Conservation (phyloP, 2,888 invertebrate genomes). For the Gnatocerus cornutus region DNA sequence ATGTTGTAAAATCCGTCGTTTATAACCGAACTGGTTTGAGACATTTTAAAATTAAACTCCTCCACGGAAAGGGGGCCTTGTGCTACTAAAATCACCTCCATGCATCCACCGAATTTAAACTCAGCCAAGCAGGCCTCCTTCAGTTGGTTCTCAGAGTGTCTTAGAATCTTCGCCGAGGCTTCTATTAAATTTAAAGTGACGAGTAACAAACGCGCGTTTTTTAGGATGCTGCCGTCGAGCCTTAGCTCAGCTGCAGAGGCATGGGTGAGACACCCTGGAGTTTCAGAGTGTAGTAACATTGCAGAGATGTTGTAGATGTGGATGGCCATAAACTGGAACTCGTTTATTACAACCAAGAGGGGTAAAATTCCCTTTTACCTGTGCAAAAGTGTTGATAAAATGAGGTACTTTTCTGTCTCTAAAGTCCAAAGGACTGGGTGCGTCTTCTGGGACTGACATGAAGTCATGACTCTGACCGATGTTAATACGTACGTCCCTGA, state of each 20-base stretch:
- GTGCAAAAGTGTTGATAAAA: conserved; percentile 87
- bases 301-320: conserved; percentile 84
- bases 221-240: conserved; percentile 81
- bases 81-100: conserved; percentile 86
- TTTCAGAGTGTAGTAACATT: conserved; percentile 76
- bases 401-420: conserved; percentile 85
- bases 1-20: conserved; percentile 76
- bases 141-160: conserved; percentile 70
- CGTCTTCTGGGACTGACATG: conserved; percentile 63
- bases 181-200: conserved; percentile 83
- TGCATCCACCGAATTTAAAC: conserved; percentile 80
- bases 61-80: conserved; percentile 90
- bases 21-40: conserved; percentile 74
- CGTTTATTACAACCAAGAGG: not conserved
- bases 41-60: conserved; percentile 79
- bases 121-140: conserved; percentile 82
- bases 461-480: conserved; percentile 66
- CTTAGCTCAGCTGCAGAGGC: conserved; percentile 81
- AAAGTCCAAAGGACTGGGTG: conserved; percentile 73
- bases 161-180: conserved; percentile 76
- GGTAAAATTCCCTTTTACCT: conserved; percentile 72
- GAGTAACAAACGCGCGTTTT: conserved; percentile 79
- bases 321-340: conserved; percentile 87
- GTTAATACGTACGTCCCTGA: conserved; percentile 86
- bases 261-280: conserved; percentile 81